These are phyloP conservation scores for Cydia pomonella DNA, from an alignment of 1,140 invertebrate genomes.

Conservation along the genomic window DNA sequence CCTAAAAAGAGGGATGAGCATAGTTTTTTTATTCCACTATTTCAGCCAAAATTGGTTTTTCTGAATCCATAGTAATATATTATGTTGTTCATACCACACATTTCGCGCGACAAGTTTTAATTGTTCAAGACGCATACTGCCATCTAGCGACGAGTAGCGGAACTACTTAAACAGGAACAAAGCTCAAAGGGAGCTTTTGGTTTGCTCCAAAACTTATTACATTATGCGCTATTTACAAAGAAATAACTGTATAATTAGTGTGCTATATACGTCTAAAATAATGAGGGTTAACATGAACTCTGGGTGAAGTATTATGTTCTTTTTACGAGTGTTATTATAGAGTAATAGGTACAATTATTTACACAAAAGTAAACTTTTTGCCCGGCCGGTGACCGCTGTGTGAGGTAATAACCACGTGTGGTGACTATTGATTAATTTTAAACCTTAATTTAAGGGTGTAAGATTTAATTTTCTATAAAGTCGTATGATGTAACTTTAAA, in stretches of 20 bases:
- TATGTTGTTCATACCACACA: too few species aligned
- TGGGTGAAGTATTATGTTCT: background rate
- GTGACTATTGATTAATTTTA: background rate
- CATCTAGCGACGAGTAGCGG: constrained; percentile 44
- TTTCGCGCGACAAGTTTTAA: background rate
- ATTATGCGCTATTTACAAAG: constrained; percentile 30
- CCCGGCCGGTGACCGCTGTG: constrained; percentile 22
- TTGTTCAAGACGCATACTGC: constrained; percentile 27
- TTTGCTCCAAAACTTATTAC: constrained; percentile 31
- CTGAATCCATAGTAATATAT: background rate
- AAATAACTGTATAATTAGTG: constrained; percentile 6
- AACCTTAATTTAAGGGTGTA: background rate
- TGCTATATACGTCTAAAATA: constrained; percentile 1
- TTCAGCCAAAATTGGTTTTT: too few species aligned
- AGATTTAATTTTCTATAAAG: background rate
- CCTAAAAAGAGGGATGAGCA: too few species aligned
- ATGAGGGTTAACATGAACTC: background rate
- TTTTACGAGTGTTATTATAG: background rate
- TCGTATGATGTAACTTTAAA: constrained; percentile 15
- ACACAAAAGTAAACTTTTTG: constrained; percentile 10
- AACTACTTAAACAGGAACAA: constrained; percentile 34
- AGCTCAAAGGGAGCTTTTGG: constrained; percentile 35
- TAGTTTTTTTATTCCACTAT: too few species aligned
- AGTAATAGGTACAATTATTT: constrained; percentile 9
- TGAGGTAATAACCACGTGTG: constrained; percentile 25